These are phyloP conservation scores for Serinus canaria DNA, from an alignment of 2,113 vertebrate genomes.

Conservation along the genomic window DNA sequence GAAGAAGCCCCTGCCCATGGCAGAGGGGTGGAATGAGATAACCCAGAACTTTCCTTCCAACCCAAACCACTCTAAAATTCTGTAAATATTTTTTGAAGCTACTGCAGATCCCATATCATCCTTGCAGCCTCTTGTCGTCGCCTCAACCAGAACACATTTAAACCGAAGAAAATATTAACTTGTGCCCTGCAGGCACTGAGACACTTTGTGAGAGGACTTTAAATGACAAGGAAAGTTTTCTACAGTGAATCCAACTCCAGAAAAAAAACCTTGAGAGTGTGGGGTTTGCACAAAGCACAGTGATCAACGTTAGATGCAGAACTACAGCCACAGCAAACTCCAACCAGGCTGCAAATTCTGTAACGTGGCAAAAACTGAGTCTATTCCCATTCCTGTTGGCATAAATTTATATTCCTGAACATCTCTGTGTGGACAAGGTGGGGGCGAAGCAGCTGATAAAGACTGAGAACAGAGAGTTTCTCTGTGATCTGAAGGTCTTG, in stretches of 20 bases:
- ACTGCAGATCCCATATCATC: background rate
- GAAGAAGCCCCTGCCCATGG: background rate
- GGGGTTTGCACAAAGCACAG: background rate
- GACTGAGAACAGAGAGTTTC: background rate
- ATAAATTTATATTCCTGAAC: background rate
- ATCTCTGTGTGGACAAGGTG: background rate
- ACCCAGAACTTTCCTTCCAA: background rate
- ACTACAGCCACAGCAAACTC: background rate
- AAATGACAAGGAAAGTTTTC: background rate
- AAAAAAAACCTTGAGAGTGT: background rate
- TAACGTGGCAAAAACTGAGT: background rate
- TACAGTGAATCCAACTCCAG: background rate
- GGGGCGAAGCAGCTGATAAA: background rate
- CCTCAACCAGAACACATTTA: background rate
- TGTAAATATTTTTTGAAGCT: background rate
- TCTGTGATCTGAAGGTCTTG: background rate
- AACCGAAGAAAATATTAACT: background rate
- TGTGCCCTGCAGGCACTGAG: background rate
- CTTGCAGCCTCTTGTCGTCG: rapidly evolving
- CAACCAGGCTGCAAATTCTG: background rate
- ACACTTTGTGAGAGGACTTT: background rate
- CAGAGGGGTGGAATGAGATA: background rate
- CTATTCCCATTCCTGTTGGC: background rate
- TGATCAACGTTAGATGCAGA: rapidly evolving
- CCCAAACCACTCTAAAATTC: background rate